Conservation (phyloP, 2,888 invertebrate species). For the Alloplasta piceator region DNA sequence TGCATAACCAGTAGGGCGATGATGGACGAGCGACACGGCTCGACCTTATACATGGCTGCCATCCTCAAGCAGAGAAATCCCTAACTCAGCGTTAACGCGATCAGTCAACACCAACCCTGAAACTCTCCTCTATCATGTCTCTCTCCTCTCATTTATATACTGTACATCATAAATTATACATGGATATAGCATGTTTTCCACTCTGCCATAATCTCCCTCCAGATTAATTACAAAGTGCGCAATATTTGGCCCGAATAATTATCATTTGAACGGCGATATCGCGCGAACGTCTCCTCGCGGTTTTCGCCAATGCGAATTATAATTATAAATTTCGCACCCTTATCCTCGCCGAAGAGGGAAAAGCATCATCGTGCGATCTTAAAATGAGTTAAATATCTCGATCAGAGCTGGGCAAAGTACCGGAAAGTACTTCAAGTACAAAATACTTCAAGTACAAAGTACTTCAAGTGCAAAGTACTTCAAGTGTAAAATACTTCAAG, state of each 20-base stretch:
- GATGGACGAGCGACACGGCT: slow-evolving; percentile 76
- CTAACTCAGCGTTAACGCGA: slow-evolving; percentile 82
- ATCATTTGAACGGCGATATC: slow-evolving; percentile 73
- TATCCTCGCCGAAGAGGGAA: too few species aligned
- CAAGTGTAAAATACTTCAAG: too few species aligned
- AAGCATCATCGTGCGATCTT: not conserved
- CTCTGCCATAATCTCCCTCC: slow-evolving; percentile 79
- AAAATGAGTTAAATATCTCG: slow-evolving; percentile 3
- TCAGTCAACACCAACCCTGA: slow-evolving; percentile 81
- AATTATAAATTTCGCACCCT: not conserved
- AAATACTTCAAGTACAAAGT: too few species aligned
- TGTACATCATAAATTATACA: slow-evolving; percentile 21
- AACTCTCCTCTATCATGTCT: slow-evolving; percentile 49
- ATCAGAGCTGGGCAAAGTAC: too few species aligned
- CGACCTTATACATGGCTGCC: slow-evolving; percentile 76
- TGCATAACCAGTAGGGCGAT: slow-evolving; percentile 75
- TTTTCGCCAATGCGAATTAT: slow-evolving; percentile 52
- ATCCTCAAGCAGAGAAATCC: slow-evolving; percentile 80
- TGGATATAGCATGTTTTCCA: slow-evolving; percentile 68
- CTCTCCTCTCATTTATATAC: slow-evolving; percentile 28
- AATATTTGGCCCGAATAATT: slow-evolving; percentile 78
- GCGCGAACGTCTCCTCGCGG: slow-evolving; percentile 31
- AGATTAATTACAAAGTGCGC: slow-evolving; percentile 79
- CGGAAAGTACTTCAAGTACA: too few species aligned
- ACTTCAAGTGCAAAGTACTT: too few species aligned